Evolutionary conservation across 2,888 invertebrate species (phyloP), one percentile per base, ranked within the genome.

Genomic region (Scaptomyza reducta): DNA sequence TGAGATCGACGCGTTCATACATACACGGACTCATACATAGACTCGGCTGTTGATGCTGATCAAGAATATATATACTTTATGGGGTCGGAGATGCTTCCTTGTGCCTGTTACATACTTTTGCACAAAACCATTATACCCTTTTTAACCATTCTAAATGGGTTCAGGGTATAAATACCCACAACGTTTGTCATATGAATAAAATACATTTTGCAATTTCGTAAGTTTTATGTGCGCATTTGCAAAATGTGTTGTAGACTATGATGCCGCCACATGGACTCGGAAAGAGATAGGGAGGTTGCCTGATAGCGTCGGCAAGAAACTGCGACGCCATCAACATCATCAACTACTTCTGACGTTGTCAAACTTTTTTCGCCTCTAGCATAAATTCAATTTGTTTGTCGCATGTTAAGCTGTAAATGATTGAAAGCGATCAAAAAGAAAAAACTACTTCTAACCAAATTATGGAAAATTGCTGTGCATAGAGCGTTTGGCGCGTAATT

Each of bases 181-280:
- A 50, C 29, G 41, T 11, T 29, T n/a, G 33, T 31, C 40, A 22
- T 22, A 59, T 56, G 56, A 76, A 70, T 70, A 62, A 86, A 86
- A 88, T 73, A 77, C 69, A 77, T 76, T 81, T 80, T 77, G 87
- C 84, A 78, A 83, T 86, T 84, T 83, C 69, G 81, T 78, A 83
- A 80, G 87, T 84, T 84, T 84, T 86, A 86, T 84, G 84, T 70
- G 76, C 56, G 78, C 71, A 86, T 84, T 86, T 66, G 78, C 78
- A 56, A 7, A 51, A 45, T 27, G 47, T 41, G 50, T 47, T 31
- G 46, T 29, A 10, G 42, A 35, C 22, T 22, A 22, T 22, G 55
- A 33, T 27, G 49, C 31, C 38, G 57, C 18, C 35, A 62, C 47
- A 41, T 14, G 38, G 16, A 54, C 29, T 41, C 44, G 41, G 33